Conservation (phyloP, 2,888 invertebrate species). For the Habrosyne pyritoides region DNA sequence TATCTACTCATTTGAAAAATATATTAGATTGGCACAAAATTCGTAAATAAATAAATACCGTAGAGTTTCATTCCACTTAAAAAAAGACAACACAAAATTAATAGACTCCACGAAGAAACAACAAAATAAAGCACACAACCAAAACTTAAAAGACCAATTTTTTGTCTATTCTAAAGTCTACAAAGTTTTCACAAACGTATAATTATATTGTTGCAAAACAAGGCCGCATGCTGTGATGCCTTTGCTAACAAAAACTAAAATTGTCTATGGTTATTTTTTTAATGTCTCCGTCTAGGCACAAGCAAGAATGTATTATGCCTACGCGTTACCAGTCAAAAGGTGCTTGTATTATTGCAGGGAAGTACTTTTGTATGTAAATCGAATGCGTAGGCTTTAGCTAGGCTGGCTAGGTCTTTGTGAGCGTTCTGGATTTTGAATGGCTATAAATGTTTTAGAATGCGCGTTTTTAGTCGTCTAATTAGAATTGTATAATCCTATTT, state of each 20-base stretch:
- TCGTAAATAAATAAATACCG: too few relatives aligned
- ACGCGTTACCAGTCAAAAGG: constrained; percentile 68
- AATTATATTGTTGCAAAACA: constrained; percentile 30
- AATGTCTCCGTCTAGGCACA: constrained; percentile 18
- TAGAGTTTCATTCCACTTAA: background rate
- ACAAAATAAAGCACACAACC: background rate
- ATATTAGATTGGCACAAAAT: too few relatives aligned
- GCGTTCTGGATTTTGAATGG: constrained; percentile 51
- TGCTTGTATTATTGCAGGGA: constrained; percentile 59
- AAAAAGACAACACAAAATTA: too few relatives aligned
- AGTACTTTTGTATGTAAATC: constrained; percentile 83
- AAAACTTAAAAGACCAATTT: background rate
- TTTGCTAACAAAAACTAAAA: constrained; percentile 15
- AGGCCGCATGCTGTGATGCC: constrained; percentile 22
- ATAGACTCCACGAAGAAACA: background rate
- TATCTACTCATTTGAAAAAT: too few relatives aligned
- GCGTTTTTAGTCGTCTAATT: constrained; percentile 36
- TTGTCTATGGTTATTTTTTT: constrained; percentile 17
- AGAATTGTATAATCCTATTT: constrained; percentile 15
- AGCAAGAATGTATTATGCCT: constrained; percentile 70
- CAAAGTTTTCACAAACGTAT: constrained; percentile 29
- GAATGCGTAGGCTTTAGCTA: constrained; percentile 69
- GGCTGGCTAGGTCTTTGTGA: constrained; percentile 53
- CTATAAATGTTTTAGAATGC: constrained; percentile 19
- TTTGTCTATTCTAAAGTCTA: constrained; percentile 17